phyloP scores from a whole-genome alignment of 2,888 invertebrate genomes.

The Nymphalis polychloros region DNA sequence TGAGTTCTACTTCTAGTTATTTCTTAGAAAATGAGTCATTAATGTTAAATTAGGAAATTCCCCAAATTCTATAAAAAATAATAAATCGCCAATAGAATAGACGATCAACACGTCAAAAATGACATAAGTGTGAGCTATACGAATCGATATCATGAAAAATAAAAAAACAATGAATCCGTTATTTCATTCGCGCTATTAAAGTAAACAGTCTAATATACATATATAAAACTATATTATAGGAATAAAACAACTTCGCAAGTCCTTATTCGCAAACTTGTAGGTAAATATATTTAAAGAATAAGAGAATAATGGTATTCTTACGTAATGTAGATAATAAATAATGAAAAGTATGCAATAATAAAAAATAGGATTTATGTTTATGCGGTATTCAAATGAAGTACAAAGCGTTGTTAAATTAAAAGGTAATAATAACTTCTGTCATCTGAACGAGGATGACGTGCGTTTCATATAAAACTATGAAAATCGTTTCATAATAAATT shows the following conservation, averaged over 20 bases:
- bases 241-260: no score
- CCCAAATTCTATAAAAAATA: not conserved
- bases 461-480: no score
- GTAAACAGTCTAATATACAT: not conserved
- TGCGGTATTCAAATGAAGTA: slow-evolving; percentile 15
- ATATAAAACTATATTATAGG: not conserved
- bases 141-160: not conserved
- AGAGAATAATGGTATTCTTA: not conserved
- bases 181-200: not conserved
- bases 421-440: slow-evolving; percentile 3
- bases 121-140: slow-evolving; percentile 13
- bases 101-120: slow-evolving; percentile 8
- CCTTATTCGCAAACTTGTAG: no score
- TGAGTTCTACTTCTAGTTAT: no score
- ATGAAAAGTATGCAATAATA: not conserved
- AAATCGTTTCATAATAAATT: no score
- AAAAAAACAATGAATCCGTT: slow-evolving; percentile 2
- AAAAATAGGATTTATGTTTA: slow-evolving; percentile 5
- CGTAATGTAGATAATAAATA: not conserved
- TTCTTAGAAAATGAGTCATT: no score
- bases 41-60: not conserved
- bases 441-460: not conserved
- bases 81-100: slow-evolving; percentile 1
- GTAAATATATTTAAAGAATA: not conserved
- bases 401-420: slow-evolving; percentile 8